A percentile compares a stretch with the other conserved stretches of the same genome.
Conservation (phyloP, 2,113 vertebrate species). For the Cavia porcellus region DNA sequence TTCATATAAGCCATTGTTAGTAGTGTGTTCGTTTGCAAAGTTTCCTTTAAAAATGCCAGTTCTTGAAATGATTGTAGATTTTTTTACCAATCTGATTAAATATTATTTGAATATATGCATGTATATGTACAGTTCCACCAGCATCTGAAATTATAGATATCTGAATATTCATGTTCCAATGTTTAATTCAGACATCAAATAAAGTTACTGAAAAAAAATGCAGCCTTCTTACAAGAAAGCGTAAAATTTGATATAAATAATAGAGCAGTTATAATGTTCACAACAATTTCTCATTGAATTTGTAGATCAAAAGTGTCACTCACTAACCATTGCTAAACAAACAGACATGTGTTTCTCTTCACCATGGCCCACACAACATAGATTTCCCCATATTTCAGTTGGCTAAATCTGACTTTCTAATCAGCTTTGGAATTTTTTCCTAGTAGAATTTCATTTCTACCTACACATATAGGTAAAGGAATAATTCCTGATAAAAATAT, state of each 20-base stretch:
- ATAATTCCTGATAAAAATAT: neutral
- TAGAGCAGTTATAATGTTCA: neutral
- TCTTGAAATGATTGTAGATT: conserved; percentile 9
- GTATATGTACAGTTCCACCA: neutral
- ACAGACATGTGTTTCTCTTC: neutral
- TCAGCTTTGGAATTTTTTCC: neutral
- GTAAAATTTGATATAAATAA: neutral
- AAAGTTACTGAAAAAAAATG: neutral
- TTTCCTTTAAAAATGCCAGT: conserved; percentile 8
- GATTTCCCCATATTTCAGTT: neutral
- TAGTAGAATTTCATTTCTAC: neutral
- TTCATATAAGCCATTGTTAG: neutral
- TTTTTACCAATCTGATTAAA: neutral
- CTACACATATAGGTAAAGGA: neutral
- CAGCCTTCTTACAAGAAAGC: neutral
- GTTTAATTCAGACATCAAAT: neutral
- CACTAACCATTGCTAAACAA: neutral
- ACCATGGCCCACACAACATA: neutral
- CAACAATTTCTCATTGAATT: neutral
- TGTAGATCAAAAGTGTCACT: neutral
- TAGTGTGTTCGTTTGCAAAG: neutral
- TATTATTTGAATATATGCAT: neutral
- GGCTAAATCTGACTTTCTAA: neutral
- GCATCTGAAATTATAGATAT: neutral
- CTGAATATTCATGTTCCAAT: neutral